These are phyloP conservation scores for Scaptomyza reducta DNA, from an alignment of 2,888 invertebrate species.

Conservation along the genomic window DNA sequence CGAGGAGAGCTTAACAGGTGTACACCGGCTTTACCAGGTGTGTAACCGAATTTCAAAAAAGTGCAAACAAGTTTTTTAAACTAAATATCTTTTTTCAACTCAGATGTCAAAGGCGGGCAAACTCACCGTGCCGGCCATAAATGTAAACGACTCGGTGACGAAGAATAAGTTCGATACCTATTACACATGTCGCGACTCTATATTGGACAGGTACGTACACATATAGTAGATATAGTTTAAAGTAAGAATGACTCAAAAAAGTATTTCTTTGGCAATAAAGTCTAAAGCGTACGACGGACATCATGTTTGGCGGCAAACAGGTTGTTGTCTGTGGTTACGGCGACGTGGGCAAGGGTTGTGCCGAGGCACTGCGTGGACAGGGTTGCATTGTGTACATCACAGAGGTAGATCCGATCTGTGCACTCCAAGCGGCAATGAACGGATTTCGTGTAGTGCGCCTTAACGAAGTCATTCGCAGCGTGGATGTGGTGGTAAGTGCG, in stretches of 20 bases:
- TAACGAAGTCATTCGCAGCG: conserved; percentile 94
- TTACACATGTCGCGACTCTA: conserved; percentile 96
- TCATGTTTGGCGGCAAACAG: conserved; percentile 99
- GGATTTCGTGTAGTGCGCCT: conserved; percentile 96
- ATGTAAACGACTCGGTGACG: conserved; percentile 92
- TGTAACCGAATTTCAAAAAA: background rate
- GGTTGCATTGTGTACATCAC: conserved; percentile 94
- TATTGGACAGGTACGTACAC: conserved; percentile 89
- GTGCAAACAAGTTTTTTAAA: background rate
- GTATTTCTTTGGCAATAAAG: conserved; percentile 63
- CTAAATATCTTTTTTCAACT: background rate
- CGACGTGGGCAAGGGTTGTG: conserved; percentile 98
- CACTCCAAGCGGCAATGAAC: conserved; percentile 97
- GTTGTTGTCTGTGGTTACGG: conserved; percentile 98
- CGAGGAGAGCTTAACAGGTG: conserved; percentile 98
- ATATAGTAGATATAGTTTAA: background rate
- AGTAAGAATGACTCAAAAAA: background rate
- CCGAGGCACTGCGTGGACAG: conserved; percentile 95
- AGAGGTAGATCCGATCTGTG: conserved; percentile 98
- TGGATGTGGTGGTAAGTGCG: conserved; percentile 97
- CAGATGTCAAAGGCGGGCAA: conserved; percentile 77
- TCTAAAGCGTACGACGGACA: conserved; percentile 86
- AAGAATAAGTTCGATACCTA: conserved; percentile 99
- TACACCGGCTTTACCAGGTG: conserved; percentile 92
- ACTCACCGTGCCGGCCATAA: conserved; percentile 77